Evolutionary conservation across 2,113 vertebrate species (phyloP).

Genomic region (Varanus komodoensis): DNA sequence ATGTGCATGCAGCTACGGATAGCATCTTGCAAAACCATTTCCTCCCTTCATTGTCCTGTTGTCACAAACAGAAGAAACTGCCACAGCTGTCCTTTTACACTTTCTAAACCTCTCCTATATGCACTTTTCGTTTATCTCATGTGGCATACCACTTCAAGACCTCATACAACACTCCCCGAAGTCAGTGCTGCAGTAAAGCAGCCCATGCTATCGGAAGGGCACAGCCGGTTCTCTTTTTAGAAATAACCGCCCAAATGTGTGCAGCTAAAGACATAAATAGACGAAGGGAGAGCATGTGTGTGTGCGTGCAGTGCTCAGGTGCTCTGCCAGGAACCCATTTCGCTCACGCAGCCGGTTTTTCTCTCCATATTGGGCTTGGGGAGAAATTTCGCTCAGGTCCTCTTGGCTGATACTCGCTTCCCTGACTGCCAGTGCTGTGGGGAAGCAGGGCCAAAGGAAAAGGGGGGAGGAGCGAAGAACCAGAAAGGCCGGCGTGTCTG

Average conservation of each 20-base stretch:
- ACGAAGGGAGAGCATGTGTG: accelerated
- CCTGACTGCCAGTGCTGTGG: neutral
- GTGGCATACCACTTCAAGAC: neutral
- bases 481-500: no score
- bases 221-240: neutral
- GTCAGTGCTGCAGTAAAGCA: neutral
- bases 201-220: accelerated
- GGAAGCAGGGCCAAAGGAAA: no score
- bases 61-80: constrained; percentile 20
- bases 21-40: constrained; percentile 21
- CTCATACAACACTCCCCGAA: neutral
- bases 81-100: accelerated
- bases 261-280: neutral
- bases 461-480: no score
- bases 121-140: neutral
- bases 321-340: neutral
- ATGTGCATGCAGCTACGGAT: constrained; percentile 43
- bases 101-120: neutral
- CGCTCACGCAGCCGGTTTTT: accelerated
- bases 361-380: accelerated
- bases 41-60: neutral
- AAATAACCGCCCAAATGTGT: neutral
- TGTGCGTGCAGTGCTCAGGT: no score
- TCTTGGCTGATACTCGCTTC: neutral
- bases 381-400: neutral